These are phyloP conservation scores for Megaceryle maxima DNA, from an alignment of 2,113 vertebrate genomes.

Conservation along the genomic window DNA sequence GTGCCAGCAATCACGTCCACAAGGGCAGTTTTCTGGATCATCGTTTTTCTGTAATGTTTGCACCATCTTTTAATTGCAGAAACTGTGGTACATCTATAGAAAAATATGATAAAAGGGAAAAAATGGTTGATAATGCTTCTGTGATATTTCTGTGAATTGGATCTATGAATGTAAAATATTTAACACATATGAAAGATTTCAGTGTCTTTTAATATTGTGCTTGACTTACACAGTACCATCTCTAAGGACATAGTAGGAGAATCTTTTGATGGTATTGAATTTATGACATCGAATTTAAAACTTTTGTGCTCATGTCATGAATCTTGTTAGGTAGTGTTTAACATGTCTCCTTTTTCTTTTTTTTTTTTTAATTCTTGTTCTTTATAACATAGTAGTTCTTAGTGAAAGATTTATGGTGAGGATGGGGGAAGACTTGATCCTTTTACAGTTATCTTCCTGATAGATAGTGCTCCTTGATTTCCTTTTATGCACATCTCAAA, in stretches of 20 bases:
- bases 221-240: neutral
- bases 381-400: neutral
- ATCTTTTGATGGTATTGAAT: constrained; percentile 30
- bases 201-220: neutral
- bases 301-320: constrained; percentile 63
- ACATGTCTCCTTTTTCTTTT: constrained; percentile 36
- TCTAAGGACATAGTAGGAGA: constrained; percentile 2
- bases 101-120: neutral
- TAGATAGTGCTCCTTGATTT: constrained; percentile 26
- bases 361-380: neutral
- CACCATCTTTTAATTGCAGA: neutral
- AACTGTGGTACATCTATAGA: neutral
- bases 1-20: neutral
- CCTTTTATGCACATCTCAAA: constrained; percentile 16
- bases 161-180: constrained; percentile 25
- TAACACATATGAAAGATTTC: neutral
- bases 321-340: constrained; percentile 64
- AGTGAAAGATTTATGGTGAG: neutral
- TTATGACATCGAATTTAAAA: constrained; percentile 48
- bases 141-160: neutral
- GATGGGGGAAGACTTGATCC: neutral
- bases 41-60: neutral
- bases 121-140: neutral
- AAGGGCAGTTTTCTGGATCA: neutral
- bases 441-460: constrained; percentile 31